Base-by-base conservation (phyloP, 1,140 invertebrate genomes). In the Rhyzopertha dominica region DNA sequence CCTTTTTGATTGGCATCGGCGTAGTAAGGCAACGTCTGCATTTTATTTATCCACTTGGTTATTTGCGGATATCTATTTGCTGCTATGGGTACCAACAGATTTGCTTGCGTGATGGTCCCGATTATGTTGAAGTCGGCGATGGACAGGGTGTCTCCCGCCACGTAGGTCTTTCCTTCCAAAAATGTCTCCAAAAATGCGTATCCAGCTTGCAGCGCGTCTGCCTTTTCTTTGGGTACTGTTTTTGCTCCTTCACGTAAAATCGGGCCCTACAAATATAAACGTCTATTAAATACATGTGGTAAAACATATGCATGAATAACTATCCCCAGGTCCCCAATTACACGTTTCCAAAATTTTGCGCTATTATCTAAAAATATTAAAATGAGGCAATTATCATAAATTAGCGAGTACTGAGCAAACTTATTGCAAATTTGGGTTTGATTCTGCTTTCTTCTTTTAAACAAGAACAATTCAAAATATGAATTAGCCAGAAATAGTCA, bases 101-200 rank as follows among this genome's bases (percentile, higher is more conserved):
- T 63, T 8, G 58, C 49, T 36, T 58, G 49, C 13, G 47, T 58
- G 17, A 66, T 53, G 12, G 56, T 58, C 4, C 55, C 45, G 5
- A 57, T 51, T 5, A 70, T 56, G 18, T 58, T 52, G 38, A 67
- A 66, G 49, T 72, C 76, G 12, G 75, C 76, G 24, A 78, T 67
- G 5, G 75, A 75, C 10, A 76, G 43, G 14, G 60, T 43, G 10
- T 69, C 53, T 5, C 68, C 68, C n/a, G 63, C 65, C 9, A 63
- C 45, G 23, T 32, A 58, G 5, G 46, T 42, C 2, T 30, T 41
- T 10, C 34, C 39, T 34, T 58, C 56, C 17, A 58, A 34, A 2
- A 56, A 20, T 0, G 41, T 46, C 38, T 58, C 56, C 32, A 58
- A 23, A 0, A 47, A 47, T 18, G 38, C 47, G 18, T 56, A 53